Evolutionary conservation across 2,888 invertebrate genomes (phyloP).

Genomic region (Cactoblastis cactorum): DNA sequence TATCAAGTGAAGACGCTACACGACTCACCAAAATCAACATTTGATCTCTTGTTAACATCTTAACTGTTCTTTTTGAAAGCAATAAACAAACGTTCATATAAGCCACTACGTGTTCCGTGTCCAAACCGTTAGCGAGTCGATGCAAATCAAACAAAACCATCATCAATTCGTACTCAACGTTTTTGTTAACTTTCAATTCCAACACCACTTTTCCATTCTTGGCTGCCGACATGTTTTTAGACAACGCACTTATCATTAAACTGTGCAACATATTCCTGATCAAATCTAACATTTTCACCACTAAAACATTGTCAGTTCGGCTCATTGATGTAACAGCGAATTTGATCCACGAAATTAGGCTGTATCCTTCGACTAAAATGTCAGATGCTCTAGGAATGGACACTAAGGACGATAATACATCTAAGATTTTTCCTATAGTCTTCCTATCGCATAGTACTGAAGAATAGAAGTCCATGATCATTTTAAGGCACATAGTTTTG

Average conservation of each 20-base stretch:
- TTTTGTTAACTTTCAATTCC: slow-evolving; percentile 57
- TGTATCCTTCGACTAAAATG: slow-evolving; percentile 83
- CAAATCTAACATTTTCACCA: slow-evolving; percentile 40
- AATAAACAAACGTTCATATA: slow-evolving; percentile 48
- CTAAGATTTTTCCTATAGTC: slow-evolving; percentile 82
- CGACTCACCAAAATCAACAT: slow-evolving; percentile 45
- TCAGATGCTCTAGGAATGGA: slow-evolving; percentile 82
- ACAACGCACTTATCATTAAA: slow-evolving; percentile 43
- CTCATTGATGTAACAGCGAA: slow-evolving; percentile 42
- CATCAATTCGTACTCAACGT: slow-evolving; percentile 56
- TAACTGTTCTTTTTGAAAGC: slow-evolving; percentile 52
- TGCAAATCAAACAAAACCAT: slow-evolving; percentile 46
- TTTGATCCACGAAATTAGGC: slow-evolving; percentile 85
- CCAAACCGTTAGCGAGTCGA: slow-evolving; percentile 41
- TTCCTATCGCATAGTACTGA: slow-evolving; percentile 81
- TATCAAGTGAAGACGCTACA: slow-evolving; percentile 30
- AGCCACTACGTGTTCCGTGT: slow-evolving; percentile 37
- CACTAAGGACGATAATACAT: slow-evolving; percentile 81
- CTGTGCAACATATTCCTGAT: slow-evolving; percentile 52
- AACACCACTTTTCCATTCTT: slow-evolving; percentile 36
- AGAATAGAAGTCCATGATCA: slow-evolving; percentile 85
- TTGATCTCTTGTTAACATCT: slow-evolving; percentile 53
- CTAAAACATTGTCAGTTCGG: slow-evolving; percentile 42
- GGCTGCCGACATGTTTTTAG: slow-evolving; percentile 35
- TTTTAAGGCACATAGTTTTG: slow-evolving; percentile 86